Base-by-base conservation (phyloP, 2,888 invertebrate species). In the Erebia epiphron region DNA sequence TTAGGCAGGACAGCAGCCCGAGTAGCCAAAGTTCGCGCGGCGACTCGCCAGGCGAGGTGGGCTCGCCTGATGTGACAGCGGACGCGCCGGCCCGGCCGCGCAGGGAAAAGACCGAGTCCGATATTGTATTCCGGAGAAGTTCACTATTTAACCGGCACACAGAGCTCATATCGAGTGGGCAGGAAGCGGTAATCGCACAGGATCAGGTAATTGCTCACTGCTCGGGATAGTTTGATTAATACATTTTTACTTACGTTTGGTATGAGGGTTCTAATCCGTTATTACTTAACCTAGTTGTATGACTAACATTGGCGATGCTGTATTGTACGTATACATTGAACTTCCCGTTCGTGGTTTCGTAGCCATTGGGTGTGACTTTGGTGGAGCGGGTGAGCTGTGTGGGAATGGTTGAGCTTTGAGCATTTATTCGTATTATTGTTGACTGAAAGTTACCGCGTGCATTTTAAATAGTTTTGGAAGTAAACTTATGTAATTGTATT, bases 81-180 rank as follows among this genome's bases (percentile, higher is more conserved):
- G 80, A 86, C 74, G 85, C 88, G 4, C 75, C 89, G 76, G 85
- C 95, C 78, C 94, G 95, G 82, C 97, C 97, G 66, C 95, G 97
- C 82, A 94, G 97, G 81, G 97, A 98, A 95, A 97, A 97, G 94
- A 98, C 97, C 83, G 97, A 98, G 92, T 97, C 97, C 73, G 97
- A 97, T 88, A 97, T 97, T 85, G 96, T 97, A 80, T 95, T 97
- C 84, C 94, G 96, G 81, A 95, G 92, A 82, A 91, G 89, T 83
- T 92, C 92, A 56, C 89, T 90, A 79, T 90, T 88, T 83, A 92
- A 86, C 78, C 89, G 90, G 78, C 90, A 91, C 83, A 82, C 88
- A 77, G 91, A 92, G 78, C 83, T 90, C 75, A 79, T 89, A 81
- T 81, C 90, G 79, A 87, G 86, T 87, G 93, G 93, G 91, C 93